Conservation (phyloP, 2,888 invertebrate genomes). For the Chymomyza procnemis region DNA sequence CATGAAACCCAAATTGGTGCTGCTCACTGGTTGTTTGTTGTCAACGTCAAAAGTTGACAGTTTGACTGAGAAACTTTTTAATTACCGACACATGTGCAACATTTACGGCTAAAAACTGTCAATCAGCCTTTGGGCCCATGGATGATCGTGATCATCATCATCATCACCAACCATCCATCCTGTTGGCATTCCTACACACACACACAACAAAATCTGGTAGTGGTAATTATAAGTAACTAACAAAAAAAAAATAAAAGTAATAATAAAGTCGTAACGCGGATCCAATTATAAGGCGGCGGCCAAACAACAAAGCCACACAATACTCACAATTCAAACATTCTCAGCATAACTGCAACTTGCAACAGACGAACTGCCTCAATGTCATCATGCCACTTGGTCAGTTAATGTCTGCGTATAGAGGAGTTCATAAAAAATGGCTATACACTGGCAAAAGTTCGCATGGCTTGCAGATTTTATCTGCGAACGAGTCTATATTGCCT, state of each 20-base stretch:
- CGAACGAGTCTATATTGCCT: conserved; percentile 6
- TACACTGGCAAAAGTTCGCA: conserved; percentile 39
- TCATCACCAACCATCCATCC: neutral
- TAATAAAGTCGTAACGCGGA: conserved; percentile 69
- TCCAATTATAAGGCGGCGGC: conserved; percentile 63
- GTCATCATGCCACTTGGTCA: conserved; percentile 2
- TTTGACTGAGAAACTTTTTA: conserved; percentile 58
- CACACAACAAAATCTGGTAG: neutral
- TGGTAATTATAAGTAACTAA: neutral
- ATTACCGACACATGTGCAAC: conserved; percentile 26
- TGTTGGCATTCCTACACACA: neutral
- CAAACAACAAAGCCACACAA: conserved; percentile 60
- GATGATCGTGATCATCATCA: neutral
- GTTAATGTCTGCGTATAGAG: conserved; percentile 16
- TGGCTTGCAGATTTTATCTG: conserved; percentile 64
- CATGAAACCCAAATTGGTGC: conserved; percentile 45
- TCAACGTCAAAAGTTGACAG: conserved; percentile 61
- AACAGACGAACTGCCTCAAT: conserved; percentile 4
- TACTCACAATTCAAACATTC: conserved; percentile 61
- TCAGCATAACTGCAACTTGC: conserved; percentile 34
- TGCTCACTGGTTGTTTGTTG: neutral
- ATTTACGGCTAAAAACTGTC: conserved; percentile 26
- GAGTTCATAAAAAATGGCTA: conserved; percentile 9
- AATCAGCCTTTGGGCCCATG: conserved; percentile 19
- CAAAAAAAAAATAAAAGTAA: conserved; percentile 24